These are phyloP conservation scores for Hassar affinis DNA, from an alignment of 2,113 vertebrate species.

Conservation along the genomic window DNA sequence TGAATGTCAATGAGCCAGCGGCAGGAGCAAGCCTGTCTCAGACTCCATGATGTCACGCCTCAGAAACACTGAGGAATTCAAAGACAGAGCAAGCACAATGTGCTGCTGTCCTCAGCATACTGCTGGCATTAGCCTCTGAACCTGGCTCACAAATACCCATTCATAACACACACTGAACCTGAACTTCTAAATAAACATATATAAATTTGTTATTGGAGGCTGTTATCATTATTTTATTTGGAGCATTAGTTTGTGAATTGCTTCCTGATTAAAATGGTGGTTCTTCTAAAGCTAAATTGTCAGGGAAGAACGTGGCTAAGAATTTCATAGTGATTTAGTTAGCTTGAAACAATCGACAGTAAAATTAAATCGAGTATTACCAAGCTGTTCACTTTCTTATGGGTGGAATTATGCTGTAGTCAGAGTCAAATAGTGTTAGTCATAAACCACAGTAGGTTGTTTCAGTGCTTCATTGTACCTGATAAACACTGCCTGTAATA, in stretches of 20 bases:
- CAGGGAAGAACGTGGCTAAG: background rate
- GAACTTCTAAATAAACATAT: background rate
- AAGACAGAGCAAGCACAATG: conserved; percentile 23
- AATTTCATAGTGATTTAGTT: background rate
- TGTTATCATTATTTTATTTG: background rate
- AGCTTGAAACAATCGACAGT: background rate
- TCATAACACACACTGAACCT: background rate
- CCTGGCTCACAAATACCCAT: conserved; percentile 10
- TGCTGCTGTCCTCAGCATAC: background rate
- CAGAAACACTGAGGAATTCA: conserved; percentile 44
- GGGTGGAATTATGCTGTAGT: background rate
- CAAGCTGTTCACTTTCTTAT: background rate
- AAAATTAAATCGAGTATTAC: background rate
- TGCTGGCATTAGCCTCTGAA: conserved; percentile 6
- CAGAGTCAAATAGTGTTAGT: background rate
- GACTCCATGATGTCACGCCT: conserved; percentile 31
- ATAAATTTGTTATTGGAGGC: background rate
- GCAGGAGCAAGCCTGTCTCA: conserved; percentile 30
- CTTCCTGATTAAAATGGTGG: background rate
- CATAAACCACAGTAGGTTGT: background rate
- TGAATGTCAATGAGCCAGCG: conserved; percentile 12
- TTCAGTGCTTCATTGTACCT: conserved; percentile 9
- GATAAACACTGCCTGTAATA: conserved; percentile 13
- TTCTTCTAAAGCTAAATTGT: background rate
- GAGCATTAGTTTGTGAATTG: background rate